Conservation (phyloP, 30 jellyfish, hydroid and myxozoan genomes). For the Chironex yamaguchii region DNA sequence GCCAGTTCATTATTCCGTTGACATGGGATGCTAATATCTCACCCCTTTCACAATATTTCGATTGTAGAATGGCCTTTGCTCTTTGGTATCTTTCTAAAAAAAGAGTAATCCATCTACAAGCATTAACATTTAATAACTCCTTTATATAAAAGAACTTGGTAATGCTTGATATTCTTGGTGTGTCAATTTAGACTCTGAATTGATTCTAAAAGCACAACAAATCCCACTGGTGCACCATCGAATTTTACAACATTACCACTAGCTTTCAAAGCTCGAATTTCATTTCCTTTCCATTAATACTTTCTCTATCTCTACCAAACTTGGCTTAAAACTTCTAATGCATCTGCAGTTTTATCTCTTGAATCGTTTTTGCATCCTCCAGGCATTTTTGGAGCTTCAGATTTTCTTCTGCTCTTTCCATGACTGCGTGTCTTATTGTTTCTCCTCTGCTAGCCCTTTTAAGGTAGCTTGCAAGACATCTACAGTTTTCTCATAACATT, state of each 20-base stretch:
- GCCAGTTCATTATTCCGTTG: constrained; percentile 45
- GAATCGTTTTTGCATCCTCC: constrained; percentile 10
- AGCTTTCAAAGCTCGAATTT: constrained; percentile 75
- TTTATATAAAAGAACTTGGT: constrained; percentile 10
- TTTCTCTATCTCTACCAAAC: background rate
- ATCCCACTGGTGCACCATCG: constrained; percentile 64
- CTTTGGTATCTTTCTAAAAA: constrained; percentile 76
- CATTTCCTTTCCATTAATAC: background rate
- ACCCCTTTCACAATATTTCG: constrained; percentile 12
- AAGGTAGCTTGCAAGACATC: background rate
- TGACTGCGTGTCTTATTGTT: background rate
- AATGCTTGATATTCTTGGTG: constrained; percentile 4
- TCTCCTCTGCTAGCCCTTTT: background rate
- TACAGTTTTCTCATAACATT: background rate
- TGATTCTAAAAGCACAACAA: constrained; percentile 43
- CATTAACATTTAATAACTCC: constrained; percentile 15
- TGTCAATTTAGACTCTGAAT: constrained; percentile 22
- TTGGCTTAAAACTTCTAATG: too few relatives aligned
- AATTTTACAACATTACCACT: constrained; percentile 45
- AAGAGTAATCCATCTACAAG: constrained; percentile 77
- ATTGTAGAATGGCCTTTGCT: constrained; percentile 61
- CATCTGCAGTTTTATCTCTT: background rate
- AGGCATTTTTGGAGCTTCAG: too few relatives aligned
- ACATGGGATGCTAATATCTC: constrained; percentile 19
- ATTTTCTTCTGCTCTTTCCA: background rate